These are phyloP conservation scores for Camelus dromedarius DNA, from an alignment of 2,113 vertebrate genomes.

Conservation along the genomic window DNA sequence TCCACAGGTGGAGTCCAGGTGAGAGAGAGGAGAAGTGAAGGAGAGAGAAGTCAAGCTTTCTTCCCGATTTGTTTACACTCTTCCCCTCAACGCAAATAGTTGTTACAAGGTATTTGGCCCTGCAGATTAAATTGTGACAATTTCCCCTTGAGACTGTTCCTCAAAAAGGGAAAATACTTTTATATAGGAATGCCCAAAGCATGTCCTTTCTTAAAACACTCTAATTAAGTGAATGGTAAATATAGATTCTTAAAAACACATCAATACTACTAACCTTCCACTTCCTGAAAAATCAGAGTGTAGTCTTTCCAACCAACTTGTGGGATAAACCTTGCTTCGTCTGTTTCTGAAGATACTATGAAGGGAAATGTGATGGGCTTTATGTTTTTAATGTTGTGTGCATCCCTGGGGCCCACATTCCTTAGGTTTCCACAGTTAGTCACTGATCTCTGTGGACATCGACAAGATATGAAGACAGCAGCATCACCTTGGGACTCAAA, in stretches of 20 bases:
- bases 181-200: background rate
- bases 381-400: background rate
- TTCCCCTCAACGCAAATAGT: background rate
- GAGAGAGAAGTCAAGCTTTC: background rate
- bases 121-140: background rate
- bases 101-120: background rate
- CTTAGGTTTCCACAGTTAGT: background rate
- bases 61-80: background rate
- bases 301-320: background rate
- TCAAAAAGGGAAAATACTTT: background rate
- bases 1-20: fast-evolving
- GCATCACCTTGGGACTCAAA: background rate
- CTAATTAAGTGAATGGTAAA: background rate
- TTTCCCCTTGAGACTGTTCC: background rate
- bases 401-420: background rate
- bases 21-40: background rate
- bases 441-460: background rate
- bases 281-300: background rate
- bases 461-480: background rate
- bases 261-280: background rate
- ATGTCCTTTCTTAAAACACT: background rate
- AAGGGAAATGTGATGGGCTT: background rate
- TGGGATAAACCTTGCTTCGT: fast-evolving
- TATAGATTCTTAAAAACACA: background rate
- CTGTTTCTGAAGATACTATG: background rate